Evolutionary conservation across 2,888 invertebrate species (phyloP).

Genomic region (Helleia helle): DNA sequence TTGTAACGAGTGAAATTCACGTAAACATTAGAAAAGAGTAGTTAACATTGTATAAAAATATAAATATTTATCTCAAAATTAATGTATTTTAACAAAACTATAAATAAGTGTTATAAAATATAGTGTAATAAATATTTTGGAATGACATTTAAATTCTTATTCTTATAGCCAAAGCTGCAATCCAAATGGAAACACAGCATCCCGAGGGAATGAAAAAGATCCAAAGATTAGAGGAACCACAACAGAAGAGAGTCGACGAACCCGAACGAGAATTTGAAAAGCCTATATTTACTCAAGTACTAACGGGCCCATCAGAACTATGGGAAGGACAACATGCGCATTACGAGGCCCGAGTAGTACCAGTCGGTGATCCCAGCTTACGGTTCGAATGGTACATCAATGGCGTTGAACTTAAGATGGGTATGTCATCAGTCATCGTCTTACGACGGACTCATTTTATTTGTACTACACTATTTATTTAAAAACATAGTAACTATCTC

Average conservation of each 20-base stretch:
- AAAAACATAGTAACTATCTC: too few species aligned
- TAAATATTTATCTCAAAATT: too few species aligned
- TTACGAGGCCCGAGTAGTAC: conserved; percentile 92
- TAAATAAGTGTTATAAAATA: too few species aligned
- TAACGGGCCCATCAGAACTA: conserved; percentile 90
- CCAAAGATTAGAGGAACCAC: conserved; percentile 86
- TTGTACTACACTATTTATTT: too few species aligned
- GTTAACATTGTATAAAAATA: too few species aligned
- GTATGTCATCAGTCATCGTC: conserved; percentile 56
- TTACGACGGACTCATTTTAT: too few species aligned
- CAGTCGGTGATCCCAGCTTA: conserved; percentile 93
- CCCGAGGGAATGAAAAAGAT: conserved; percentile 95
- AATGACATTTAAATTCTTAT: too few species aligned
- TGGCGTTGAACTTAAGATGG: conserved; percentile 93
- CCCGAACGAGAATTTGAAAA: conserved; percentile 90
- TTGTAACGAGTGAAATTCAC: too few species aligned
- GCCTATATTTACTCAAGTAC: conserved; percentile 91
- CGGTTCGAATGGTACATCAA: conserved; percentile 97
- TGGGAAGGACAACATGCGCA: conserved; percentile 94
- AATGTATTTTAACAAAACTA: too few species aligned
- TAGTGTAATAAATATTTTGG: too few species aligned
- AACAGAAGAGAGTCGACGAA: conserved; percentile 79
- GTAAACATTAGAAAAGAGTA: too few species aligned
- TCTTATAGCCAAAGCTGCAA: conserved; percentile 84
- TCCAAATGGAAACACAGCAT: conserved; percentile 92